Percentiles rank a stretch among this genome's conserved stretches.
These are phyloP conservation scores for Oscheius myriophilus DNA, from an alignment of 2,888 invertebrate species.

Conservation along the genomic window DNA sequence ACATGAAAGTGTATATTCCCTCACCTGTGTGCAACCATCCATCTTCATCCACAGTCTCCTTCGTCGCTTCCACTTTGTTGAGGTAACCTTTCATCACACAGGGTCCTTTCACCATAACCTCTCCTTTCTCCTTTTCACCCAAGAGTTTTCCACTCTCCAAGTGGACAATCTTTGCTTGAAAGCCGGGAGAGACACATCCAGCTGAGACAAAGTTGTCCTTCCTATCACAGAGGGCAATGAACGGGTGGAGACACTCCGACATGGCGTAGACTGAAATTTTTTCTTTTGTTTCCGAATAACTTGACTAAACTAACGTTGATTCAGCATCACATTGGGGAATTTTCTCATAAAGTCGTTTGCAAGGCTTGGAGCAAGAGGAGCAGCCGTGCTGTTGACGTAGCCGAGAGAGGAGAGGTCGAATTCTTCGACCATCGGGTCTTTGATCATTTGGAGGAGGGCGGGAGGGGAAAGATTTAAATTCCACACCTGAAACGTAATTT, in stretches of 20 bases:
- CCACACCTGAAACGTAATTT: constrained; percentile 78
- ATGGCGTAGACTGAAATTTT: constrained; percentile 30
- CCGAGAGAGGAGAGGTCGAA: constrained; percentile 81
- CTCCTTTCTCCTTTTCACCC: constrained; percentile 33
- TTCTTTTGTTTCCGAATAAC: not conserved
- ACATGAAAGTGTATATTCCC: too few relatives aligned
- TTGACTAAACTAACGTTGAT: constrained; percentile 9
- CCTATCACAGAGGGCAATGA: constrained; percentile 21
- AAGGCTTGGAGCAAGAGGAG: constrained; percentile 56
- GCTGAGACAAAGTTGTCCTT: constrained; percentile 14
- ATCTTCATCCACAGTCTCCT: constrained; percentile 24
- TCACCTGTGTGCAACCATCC: constrained; percentile 43
- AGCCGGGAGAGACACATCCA: constrained; percentile 15
- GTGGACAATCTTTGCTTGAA: constrained; percentile 22
- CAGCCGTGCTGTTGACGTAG: constrained; percentile 50
- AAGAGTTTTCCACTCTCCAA: constrained; percentile 24
- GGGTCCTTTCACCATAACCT: constrained; percentile 48
- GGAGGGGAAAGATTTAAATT: constrained; percentile 83
- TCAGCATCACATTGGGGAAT: constrained; percentile 15
- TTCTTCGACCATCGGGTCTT: constrained; percentile 78
- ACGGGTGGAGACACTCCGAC: constrained; percentile 32
- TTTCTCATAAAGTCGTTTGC: constrained; percentile 41
- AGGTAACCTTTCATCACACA: constrained; percentile 52
- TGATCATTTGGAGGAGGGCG: constrained; percentile 80
- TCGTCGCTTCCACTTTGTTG: constrained; percentile 29